Evolutionary conservation across 2,113 vertebrate genomes (phyloP).

Genomic region (Pteropus alecto): DNA sequence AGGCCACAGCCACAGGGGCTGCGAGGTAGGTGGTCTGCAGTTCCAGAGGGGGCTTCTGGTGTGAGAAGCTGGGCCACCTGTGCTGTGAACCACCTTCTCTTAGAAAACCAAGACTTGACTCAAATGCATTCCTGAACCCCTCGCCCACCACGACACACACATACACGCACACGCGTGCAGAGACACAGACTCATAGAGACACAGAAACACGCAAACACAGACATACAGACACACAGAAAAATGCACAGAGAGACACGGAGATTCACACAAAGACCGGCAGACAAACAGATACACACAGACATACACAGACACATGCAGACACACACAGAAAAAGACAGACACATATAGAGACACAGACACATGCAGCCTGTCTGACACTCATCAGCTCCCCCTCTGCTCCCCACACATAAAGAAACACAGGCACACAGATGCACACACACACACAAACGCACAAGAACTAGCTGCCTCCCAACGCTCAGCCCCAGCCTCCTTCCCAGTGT

Average conservation of each 20-base stretch:
- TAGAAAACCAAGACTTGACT: neutral
- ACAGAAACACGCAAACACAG: neutral
- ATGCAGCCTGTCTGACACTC: neutral
- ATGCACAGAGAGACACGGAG: neutral
- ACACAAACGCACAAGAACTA: neutral
- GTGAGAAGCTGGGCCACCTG: neutral
- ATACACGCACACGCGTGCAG: neutral
- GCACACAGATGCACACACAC: neutral
- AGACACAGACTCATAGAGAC: neutral
- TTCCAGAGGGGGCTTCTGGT: accelerated
- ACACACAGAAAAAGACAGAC: neutral
- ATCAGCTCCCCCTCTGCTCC: no score
- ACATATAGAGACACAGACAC: neutral
- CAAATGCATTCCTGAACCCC: neutral
- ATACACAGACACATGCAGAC: neutral
- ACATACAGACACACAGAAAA: neutral
- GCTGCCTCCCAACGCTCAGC: neutral
- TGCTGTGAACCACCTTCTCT: neutral
- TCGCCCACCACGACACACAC: no score
- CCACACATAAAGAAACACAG: no score
- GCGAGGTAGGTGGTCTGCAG: neutral
- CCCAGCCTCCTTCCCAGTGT: neutral
- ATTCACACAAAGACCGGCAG: neutral
- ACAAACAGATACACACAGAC: no score
- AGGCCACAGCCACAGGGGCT: no score